Conservation (phyloP, 2,797 vertebrate genomes). For the Echiichthys vipera region DNA sequence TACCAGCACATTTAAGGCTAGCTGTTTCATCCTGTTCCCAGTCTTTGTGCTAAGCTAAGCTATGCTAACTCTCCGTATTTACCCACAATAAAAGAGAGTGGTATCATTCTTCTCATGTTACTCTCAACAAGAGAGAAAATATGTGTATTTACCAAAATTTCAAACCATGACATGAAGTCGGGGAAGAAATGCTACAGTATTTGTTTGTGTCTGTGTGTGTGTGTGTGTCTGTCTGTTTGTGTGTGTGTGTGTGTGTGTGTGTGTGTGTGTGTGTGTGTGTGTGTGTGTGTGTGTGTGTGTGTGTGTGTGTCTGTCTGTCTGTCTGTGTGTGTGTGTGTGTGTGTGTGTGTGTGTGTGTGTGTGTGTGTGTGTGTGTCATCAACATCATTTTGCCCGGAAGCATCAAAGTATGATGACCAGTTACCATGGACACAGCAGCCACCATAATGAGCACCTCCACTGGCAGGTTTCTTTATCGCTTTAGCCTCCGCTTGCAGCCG, state of each 20-base stretch:
- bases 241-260: neutral
- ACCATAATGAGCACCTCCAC: constrained; percentile 62
- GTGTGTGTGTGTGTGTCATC: neutral
- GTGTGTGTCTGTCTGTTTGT: neutral
- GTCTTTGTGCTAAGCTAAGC: neutral
- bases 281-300: neutral
- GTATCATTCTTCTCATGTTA: neutral
- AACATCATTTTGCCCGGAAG: constrained; percentile 36
- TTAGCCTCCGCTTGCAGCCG: neutral
- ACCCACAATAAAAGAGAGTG: neutral
- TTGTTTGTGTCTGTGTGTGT: neutral
- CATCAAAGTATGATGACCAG: constrained; percentile 31
- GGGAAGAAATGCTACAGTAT: neutral
- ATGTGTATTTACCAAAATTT: neutral
- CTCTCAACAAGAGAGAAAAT: too few species aligned
- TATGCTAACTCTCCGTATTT: neutral
- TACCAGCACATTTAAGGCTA: neutral
- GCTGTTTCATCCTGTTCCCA: neutral
- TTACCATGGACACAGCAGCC: constrained; percentile 67
- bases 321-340: neutral
- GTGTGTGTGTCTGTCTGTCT: too few species aligned
- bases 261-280: neutral
- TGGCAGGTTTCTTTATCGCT: constrained; percentile 68
- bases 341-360: neutral
- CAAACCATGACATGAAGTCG: neutral